Evolutionary conservation across 2,888 invertebrate genomes (phyloP), one percentile per base, ranked within the genome.

Genomic region (Gryllus longicercus): DNA sequence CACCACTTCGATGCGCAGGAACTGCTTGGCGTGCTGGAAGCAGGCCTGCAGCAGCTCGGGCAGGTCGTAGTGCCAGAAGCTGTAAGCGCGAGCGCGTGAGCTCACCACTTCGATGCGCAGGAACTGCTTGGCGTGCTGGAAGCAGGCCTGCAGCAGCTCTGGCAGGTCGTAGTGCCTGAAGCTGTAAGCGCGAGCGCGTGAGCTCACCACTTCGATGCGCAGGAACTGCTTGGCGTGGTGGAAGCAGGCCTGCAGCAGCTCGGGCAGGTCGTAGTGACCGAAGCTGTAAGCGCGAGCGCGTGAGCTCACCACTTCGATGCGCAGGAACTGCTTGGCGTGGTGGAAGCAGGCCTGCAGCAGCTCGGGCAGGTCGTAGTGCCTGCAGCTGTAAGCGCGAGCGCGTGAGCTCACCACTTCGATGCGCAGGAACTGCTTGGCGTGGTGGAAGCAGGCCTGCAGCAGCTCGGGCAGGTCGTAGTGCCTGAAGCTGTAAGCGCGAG

Each of bases 11-110:
- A 96, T 95, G 84, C 96, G 91, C 74, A 97, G 90, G 87, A 96
- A 96, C 87, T 97, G 96, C 87, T 97, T 97, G 84, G 96, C 96
- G 85, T 97, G 97, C 86, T 97, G 97, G 89, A 97, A 97, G 88
- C 97, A 97, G 16, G 97, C 97, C 86, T 97, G 96, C 82, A 97
- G 89, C 80, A 97, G 89, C 86, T 97, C 97, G 0, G 97, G 96
- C 82, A 97, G 89, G 87, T 97, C 97, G 87, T 96, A 97, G 86
- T 97, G 97, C 85, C 25, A 2, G 2, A 2, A 25, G 25, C 25
- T 25, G 25, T 3, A 25, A 25, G 25, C 21, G 74, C 3, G 18
- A 21, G 21, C 23, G 12, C 50, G 25, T 1, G 21, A 10, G 86
- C 90, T 88, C 86, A 95, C 96, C 85, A 96, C 95, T 88, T 96